A percentile compares a stretch with the other conserved stretches of the same genome.
Conservation (phyloP, 2,113 vertebrate genomes). For the Gambusia holbrooki region DNA sequence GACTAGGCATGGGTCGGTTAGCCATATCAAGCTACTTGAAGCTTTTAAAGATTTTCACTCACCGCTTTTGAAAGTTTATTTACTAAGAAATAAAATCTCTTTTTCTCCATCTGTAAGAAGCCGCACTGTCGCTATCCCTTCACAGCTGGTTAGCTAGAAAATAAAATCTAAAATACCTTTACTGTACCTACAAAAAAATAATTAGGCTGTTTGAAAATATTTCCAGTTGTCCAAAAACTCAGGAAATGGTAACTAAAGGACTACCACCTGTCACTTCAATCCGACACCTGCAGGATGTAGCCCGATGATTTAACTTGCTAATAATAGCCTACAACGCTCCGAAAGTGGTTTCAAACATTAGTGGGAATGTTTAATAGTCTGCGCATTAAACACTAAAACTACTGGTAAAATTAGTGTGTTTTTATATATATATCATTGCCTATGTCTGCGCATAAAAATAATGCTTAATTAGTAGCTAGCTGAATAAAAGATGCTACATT, state of each 20-base stretch:
- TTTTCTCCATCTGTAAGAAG: background rate
- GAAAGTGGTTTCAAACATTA: background rate
- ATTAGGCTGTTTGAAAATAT: no score
- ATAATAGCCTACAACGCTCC: background rate
- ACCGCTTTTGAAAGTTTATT: background rate
- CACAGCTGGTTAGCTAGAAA: background rate
- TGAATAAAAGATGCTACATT: background rate
- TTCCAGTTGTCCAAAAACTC: background rate
- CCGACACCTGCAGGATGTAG: no score
- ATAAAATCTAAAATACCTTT: background rate
- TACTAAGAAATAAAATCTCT: background rate
- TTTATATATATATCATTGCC: background rate
- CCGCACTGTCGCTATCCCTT: background rate
- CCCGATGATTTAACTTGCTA: background rate
- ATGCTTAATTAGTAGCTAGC: background rate
- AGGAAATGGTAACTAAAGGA: background rate
- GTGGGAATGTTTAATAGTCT: background rate
- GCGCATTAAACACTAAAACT: background rate
- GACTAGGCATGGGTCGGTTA: slow-evolving; percentile 30
- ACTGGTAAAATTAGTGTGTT: background rate
- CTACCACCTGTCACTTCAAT: background rate
- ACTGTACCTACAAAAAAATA: no score
- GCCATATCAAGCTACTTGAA: background rate
- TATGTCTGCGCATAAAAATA: background rate
- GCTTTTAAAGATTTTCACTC: background rate